These are phyloP conservation scores for Nesoenas mayeri DNA, from an alignment of 2,113 vertebrate genomes.

Conservation along the genomic window DNA sequence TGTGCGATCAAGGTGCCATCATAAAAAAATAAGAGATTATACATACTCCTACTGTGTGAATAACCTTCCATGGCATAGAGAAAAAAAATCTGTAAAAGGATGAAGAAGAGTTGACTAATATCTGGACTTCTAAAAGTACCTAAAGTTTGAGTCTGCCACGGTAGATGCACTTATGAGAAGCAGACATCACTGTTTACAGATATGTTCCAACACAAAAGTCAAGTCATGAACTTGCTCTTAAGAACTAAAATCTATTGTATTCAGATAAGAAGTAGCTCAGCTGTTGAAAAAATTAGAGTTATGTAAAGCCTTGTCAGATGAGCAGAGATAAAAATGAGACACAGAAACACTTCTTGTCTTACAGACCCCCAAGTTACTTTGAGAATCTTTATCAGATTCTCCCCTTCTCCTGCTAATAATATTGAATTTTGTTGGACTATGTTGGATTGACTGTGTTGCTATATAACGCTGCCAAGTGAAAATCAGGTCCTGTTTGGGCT, in stretches of 20 bases:
- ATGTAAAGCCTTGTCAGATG: not conserved
- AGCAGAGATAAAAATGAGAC: not conserved
- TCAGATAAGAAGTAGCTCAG: not conserved
- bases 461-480: not conserved
- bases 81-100: not conserved
- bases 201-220: not conserved
- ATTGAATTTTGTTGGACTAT: not conserved
- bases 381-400: not conserved
- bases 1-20: not conserved
- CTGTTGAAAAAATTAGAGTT: not conserved
- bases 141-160: not conserved
- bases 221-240: not conserved
- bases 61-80: not conserved
- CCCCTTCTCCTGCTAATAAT: not conserved
- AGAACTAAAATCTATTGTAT: not conserved
- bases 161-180: not conserved
- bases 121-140: not conserved
- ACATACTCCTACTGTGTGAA: not conserved
- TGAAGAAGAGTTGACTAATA: not conserved
- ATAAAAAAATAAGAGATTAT: not conserved
- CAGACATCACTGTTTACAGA: not conserved
- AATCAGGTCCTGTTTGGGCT: not conserved
- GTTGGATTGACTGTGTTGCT: constrained; percentile 5
- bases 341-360: not conserved
- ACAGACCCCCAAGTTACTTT: not conserved